Evolutionary conservation across 2,113 vertebrate genomes (phyloP).

Genomic region (Perccottus glenii): DNA sequence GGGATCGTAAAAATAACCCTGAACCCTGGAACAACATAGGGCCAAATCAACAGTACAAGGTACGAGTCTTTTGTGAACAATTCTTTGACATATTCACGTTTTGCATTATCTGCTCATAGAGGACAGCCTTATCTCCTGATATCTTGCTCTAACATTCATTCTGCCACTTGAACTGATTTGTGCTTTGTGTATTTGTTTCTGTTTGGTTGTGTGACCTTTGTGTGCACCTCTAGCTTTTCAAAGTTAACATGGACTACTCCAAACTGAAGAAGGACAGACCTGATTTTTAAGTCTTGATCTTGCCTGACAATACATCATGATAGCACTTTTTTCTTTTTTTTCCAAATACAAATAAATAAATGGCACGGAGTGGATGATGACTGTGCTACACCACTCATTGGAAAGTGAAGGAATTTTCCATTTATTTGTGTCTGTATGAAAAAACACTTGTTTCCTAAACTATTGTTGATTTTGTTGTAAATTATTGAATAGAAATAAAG

Average conservation of each 20-base stretch:
- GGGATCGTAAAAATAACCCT: slow-evolving; percentile 95
- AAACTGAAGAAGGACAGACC: slow-evolving; percentile 93
- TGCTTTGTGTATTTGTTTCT: slow-evolving; percentile 14
- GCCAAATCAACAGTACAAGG: slow-evolving; percentile 91
- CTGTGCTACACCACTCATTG: slow-evolving; percentile 15
- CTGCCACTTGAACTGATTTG: slow-evolving; percentile 21
- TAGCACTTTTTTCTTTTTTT: slow-evolving; percentile 47
- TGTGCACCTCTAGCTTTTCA: slow-evolving; percentile 79
- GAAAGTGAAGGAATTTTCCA: slow-evolving; percentile 22
- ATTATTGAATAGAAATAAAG: slow-evolving; percentile 60
- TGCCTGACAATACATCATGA: background rate
- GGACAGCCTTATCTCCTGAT: slow-evolving; percentile 20
- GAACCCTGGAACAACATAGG: slow-evolving; percentile 92
- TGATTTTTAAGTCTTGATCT: slow-evolving; percentile 82
- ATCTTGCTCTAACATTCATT: slow-evolving; percentile 48
- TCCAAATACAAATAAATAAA: slow-evolving; percentile 27
- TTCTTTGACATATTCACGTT: background rate
- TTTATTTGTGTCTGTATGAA: slow-evolving; percentile 29
- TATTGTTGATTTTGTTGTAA: slow-evolving; percentile 54
- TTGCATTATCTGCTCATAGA: background rate
- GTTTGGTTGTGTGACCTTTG: slow-evolving; percentile 20
- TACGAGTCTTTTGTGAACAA: slow-evolving; percentile 54
- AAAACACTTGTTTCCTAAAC: slow-evolving; percentile 34
- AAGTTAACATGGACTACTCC: slow-evolving; percentile 88
- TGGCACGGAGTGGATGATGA: slow-evolving; percentile 21